These are phyloP conservation scores for Leuciscus idus DNA, from an alignment of 2,113 vertebrate genomes.

Conservation along the genomic window DNA sequence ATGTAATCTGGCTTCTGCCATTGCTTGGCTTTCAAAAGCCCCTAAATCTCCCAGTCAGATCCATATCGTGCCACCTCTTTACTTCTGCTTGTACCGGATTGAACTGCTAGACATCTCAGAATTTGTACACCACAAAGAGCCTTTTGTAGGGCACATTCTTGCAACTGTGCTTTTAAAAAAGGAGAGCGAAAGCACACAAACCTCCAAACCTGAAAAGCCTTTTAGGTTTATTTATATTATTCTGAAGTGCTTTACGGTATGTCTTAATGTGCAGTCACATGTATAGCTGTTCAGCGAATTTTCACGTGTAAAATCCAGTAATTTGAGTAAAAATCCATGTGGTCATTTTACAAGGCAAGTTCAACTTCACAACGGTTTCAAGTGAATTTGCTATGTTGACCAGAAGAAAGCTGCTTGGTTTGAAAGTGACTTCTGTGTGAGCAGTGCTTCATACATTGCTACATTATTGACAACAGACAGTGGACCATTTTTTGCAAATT, in stretches of 20 bases:
- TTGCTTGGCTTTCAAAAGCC: conserved; percentile 54
- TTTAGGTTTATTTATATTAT: neutral
- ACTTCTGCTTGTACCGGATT: conserved; percentile 7
- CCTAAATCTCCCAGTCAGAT: conserved; percentile 46
- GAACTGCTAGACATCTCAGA: conserved; percentile 13
- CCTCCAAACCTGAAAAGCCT: neutral
- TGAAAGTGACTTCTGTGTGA: too few relatives aligned
- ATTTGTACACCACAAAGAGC: conserved; percentile 32
- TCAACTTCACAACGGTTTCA: neutral
- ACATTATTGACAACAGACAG: too few relatives aligned
- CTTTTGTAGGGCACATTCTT: conserved; percentile 35
- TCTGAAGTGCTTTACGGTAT: neutral
- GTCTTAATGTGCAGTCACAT: neutral
- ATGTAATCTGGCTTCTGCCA: conserved; percentile 44
- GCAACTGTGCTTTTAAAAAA: conserved; percentile 1
- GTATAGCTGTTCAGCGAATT: neutral
- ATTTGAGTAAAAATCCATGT: neutral
- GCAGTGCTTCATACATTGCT: too few relatives aligned
- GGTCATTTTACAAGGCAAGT: neutral
- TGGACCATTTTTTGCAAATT: neutral
- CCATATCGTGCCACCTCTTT: conserved; percentile 25
- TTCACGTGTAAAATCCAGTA: neutral
- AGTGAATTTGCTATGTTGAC: neutral
- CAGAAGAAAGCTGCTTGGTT: too few relatives aligned
- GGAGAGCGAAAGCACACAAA: neutral